Percentiles rank a stretch among this genome's conserved stretches.
Conservation (phyloP, 2,888 invertebrate genomes). For the Sarcophaga variegata region DNA sequence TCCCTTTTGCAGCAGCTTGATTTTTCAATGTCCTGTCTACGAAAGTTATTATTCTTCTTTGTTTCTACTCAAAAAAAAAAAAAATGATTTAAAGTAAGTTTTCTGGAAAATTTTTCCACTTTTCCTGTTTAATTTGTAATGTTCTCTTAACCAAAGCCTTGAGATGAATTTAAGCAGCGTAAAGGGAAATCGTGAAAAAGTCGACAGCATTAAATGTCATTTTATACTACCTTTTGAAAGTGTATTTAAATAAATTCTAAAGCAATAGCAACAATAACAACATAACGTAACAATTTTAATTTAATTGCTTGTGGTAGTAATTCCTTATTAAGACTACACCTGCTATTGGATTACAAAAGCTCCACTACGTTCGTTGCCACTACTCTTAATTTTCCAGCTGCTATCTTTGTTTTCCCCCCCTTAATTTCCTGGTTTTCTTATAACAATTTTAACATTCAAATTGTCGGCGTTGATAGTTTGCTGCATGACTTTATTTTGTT, state of each 20-base stretch:
- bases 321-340: conserved; percentile 22
- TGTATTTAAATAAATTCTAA: background rate
- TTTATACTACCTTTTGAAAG: background rate
- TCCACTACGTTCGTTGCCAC: background rate
- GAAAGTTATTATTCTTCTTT: background rate
- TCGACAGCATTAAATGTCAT: background rate
- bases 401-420: background rate
- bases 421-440: conserved; percentile 61
- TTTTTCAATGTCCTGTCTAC: conserved; percentile 45
- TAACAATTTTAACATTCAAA: conserved; percentile 50
- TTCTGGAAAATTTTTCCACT: background rate
- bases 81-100: conserved; percentile 14
- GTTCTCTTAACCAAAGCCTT: background rate
- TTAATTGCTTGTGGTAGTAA: conserved; percentile 29
- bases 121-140: background rate
- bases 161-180: background rate
- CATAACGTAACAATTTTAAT: conserved; percentile 12
- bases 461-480: conserved; percentile 28
- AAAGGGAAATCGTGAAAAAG: background rate
- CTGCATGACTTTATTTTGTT: conserved; percentile 28
- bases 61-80: background rate
- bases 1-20: background rate
- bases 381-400: background rate
- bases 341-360: background rate
- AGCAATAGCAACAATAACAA: background rate